Conservation (phyloP, 1,140 invertebrate genomes). For the Bathynomus jamesi region DNA sequence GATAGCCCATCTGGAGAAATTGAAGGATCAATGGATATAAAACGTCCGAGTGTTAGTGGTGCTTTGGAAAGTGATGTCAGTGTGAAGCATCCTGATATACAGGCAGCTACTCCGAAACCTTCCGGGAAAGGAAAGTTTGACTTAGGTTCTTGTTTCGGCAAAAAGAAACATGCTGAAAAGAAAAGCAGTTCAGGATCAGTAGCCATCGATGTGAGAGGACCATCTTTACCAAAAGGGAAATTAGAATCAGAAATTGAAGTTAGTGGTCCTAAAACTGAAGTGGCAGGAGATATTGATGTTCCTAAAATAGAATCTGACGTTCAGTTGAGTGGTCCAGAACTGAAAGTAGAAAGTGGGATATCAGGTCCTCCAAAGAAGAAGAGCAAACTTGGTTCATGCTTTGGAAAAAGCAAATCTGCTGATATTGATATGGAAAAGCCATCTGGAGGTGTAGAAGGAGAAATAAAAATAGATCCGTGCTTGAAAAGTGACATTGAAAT, state of each 20-base stretch:
- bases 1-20: no score
- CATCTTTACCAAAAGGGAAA: conserved; percentile 12
- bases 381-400: conserved; percentile 7
- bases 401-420: conserved; percentile 18
- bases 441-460: neutral
- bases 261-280: conserved; percentile 7
- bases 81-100: neutral
- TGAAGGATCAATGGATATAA: neutral
- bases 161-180: neutral
- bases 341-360: conserved; percentile 7
- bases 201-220: conserved; percentile 4
- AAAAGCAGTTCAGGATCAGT: neutral
- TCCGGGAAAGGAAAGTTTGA: no score
- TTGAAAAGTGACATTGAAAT: conserved; percentile 11
- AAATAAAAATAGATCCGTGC: neutral
- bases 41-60: neutral
- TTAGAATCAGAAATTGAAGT: conserved; percentile 2
- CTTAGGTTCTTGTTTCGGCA: neutral
- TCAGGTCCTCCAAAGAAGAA: no score
- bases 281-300: conserved; percentile 4
- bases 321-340: neutral
- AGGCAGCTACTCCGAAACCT: neutral
- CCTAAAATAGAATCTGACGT: conserved; percentile 1
- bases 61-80: no score
- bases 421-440: conserved; percentile 4